Evolutionary conservation across 35 echinoderm and acorn worm genomes (phyloP).

Genomic region (Stichopus chloronotus): DNA sequence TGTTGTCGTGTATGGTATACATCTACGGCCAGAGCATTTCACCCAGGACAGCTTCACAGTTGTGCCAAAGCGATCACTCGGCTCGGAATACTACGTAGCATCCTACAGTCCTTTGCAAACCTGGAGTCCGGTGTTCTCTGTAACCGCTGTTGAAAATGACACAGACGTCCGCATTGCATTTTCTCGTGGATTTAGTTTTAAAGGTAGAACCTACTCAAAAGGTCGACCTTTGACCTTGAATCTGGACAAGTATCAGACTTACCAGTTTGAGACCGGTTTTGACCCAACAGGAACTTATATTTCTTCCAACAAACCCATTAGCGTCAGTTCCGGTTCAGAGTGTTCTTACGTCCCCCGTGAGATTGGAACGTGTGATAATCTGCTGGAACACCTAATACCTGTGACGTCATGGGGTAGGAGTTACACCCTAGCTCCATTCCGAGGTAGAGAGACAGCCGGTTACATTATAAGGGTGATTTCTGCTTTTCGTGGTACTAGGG

Average conservation of each 20-base stretch:
- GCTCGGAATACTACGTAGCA: slow-evolving; percentile 44
- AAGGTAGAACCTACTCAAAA: slow-evolving; percentile 15
- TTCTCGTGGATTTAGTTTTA: background rate
- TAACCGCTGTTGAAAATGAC: slow-evolving; percentile 55
- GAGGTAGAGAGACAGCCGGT: slow-evolving; percentile 39
- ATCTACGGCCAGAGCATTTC: slow-evolving; percentile 26
- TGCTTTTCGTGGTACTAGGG: background rate
- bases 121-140: slow-evolving; percentile 56
- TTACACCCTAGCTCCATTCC: slow-evolving; percentile 55
- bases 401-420: slow-evolving; percentile 50
- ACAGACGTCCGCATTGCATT: slow-evolving; percentile 37
- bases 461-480: slow-evolving; percentile 44
- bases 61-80: slow-evolving; percentile 34
- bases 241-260: slow-evolving; percentile 38
- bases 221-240: slow-evolving; percentile 27
- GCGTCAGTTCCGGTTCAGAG: slow-evolving; percentile 54
- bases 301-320: slow-evolving; percentile 44
- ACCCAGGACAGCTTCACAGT: slow-evolving; percentile 40
- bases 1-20: slow-evolving; percentile 48
- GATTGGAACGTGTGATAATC: slow-evolving; percentile 24
- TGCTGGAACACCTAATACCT: slow-evolving; percentile 36
- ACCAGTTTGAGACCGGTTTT: slow-evolving; percentile 55
- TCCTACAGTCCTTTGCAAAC: slow-evolving; percentile 43
- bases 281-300: slow-evolving; percentile 55
- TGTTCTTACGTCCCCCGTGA: slow-evolving; percentile 32